Percentiles rank a stretch among this genome's conserved stretches.
Conservation (phyloP, 2,797 vertebrate genomes). For the Xiphophorus birchmanni region DNA sequence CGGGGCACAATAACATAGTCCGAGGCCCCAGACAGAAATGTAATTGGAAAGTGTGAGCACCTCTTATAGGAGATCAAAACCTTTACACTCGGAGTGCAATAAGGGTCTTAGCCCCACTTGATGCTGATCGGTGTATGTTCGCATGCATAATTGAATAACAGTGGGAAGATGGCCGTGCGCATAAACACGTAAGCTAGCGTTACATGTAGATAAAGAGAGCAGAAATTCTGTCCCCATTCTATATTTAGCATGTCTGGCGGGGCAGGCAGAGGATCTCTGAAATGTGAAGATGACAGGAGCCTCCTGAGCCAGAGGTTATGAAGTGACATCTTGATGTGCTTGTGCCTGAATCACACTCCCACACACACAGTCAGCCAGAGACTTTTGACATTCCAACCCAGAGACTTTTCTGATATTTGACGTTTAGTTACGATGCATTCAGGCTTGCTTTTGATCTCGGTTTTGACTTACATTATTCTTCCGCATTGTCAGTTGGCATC, state of each 20-base stretch:
- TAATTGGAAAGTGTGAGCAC: constrained; percentile 66
- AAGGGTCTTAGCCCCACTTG: background rate
- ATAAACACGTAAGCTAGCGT: constrained; percentile 40
- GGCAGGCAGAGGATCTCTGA: constrained; percentile 78
- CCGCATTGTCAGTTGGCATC: constrained; percentile 7
- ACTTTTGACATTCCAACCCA: constrained; percentile 65
- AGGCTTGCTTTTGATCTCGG: constrained; percentile 49
- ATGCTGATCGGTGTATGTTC: constrained; percentile 11
- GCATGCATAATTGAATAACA: constrained; percentile 17
- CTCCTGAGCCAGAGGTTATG: constrained; percentile 80
- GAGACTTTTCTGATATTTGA: constrained; percentile 63
- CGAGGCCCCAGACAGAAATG: constrained; percentile 70
- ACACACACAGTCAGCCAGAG: constrained; percentile 59
- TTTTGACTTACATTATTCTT: constrained; percentile 35
- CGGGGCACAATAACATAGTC: constrained; percentile 72
- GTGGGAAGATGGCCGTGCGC: constrained; percentile 32
- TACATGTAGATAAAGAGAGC: constrained; percentile 74
- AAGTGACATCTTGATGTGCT: constrained; percentile 81
- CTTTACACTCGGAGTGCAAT: constrained; percentile 11
- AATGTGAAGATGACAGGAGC: constrained; percentile 82
- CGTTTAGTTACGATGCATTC: constrained; percentile 64
- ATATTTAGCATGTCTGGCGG: constrained; percentile 81
- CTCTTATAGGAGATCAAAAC: constrained; percentile 40
- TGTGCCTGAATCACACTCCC: constrained; percentile 74
- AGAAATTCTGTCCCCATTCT: constrained; percentile 77